Conservation (phyloP, 2,113 vertebrate species). For the Struthidea cinerea region DNA sequence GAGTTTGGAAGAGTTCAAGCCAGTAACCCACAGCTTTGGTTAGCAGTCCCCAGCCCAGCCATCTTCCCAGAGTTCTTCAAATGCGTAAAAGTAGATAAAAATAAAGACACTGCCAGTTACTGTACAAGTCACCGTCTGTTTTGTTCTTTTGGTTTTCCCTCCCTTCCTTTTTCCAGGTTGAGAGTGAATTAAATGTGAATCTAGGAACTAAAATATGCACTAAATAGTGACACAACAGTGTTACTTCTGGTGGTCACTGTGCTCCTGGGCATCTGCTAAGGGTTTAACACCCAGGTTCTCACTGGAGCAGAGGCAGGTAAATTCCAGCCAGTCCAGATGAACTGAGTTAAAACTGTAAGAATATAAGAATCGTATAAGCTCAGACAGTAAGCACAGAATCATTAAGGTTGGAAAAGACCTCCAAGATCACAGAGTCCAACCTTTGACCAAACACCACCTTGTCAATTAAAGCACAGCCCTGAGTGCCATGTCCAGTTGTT, state of each 20-base stretch:
- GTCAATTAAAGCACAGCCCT: background rate
- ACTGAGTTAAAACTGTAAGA: background rate
- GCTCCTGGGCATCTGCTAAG: background rate
- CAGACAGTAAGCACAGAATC: background rate
- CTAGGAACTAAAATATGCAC: background rate
- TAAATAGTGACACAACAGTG: background rate
- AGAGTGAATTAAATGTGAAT: background rate
- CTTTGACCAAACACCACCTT: background rate
- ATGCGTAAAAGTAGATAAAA: background rate
- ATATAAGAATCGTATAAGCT: background rate
- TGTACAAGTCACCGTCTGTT: background rate
- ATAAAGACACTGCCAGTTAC: background rate
- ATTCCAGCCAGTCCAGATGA: background rate
- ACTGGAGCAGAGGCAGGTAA: background rate
- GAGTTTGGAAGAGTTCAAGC: background rate
- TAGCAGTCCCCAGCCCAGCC: background rate
- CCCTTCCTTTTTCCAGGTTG: background rate
- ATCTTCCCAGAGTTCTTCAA: background rate
- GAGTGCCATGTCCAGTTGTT: background rate
- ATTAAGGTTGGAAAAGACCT: background rate
- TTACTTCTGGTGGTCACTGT: background rate
- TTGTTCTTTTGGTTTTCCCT: background rate
- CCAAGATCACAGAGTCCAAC: background rate
- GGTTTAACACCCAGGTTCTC: background rate
- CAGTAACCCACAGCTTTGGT: background rate